These are phyloP conservation scores for Streptopelia turtur DNA, from an alignment of 2,797 vertebrate species.

Conservation along the genomic window DNA sequence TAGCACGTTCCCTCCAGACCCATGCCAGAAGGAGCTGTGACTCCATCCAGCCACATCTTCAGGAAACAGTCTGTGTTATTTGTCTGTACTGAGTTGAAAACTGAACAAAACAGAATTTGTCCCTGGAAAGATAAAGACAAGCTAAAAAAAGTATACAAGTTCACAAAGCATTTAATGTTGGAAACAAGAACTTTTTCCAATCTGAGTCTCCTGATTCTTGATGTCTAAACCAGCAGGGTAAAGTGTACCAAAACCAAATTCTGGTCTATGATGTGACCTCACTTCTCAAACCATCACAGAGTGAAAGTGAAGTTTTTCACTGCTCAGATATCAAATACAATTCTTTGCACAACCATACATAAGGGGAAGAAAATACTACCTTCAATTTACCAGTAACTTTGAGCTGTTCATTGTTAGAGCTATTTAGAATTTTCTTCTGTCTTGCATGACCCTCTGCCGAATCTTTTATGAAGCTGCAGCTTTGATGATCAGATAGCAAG, in stretches of 20 bases:
- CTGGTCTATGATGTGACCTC: not conserved
- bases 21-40: not conserved
- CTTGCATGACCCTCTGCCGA: not conserved
- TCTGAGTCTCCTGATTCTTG: not conserved
- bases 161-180: not conserved
- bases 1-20: not conserved
- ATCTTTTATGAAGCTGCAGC: not conserved
- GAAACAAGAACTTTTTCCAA: not conserved
- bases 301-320: not conserved
- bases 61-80: not conserved
- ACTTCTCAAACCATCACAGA: not conserved
- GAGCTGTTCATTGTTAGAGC: not conserved
- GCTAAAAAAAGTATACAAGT: not conserved
- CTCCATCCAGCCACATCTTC: not conserved
- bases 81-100: not conserved
- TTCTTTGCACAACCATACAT: not conserved
- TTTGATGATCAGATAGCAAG: conserved; percentile 37
- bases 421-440: conserved; percentile 29
- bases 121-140: not conserved
- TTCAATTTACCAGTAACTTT: not conserved
- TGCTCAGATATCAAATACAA: not conserved
- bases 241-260: not conserved
- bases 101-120: not conserved
- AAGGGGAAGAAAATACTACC: not conserved
- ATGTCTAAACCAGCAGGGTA: not conserved